A percentile compares a stretch with the other conserved stretches of the same genome.
These are phyloP conservation scores for Cepaea nemoralis DNA, from an alignment of 1,140 invertebrate species.

Conservation along the genomic window DNA sequence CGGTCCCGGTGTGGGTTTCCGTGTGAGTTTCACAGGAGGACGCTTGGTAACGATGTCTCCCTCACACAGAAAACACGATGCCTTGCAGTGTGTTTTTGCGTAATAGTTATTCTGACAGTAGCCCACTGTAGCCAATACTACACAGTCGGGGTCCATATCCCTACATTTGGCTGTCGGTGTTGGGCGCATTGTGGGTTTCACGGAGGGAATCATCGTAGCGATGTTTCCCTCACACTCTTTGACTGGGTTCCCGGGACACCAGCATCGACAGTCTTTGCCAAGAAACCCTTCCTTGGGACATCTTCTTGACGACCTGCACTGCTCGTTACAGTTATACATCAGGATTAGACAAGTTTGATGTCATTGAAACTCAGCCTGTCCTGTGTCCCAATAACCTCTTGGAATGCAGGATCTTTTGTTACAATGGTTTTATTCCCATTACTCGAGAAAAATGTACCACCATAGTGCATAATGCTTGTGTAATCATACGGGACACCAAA, in stretches of 20 bases:
- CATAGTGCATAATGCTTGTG: conserved; percentile 93
- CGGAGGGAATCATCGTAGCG: not conserved
- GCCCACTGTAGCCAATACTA: too few species aligned
- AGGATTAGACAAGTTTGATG: conserved; percentile 57
- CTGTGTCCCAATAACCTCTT: conserved; percentile 53
- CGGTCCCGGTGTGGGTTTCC: too few species aligned
- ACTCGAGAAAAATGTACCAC: conserved; percentile 39
- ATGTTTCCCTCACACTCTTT: not conserved
- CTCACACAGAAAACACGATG: too few species aligned
- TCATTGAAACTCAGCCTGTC: conserved; percentile 56
- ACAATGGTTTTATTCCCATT: conserved; percentile 50
- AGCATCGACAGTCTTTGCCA: conserved; percentile 49
- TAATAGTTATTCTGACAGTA: too few species aligned
- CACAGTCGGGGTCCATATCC: too few species aligned
- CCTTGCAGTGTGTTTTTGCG: too few species aligned
- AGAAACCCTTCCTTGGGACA: conserved; percentile 50
- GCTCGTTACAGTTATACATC: conserved; percentile 53
- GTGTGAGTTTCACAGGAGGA: too few species aligned
- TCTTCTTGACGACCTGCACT: not conserved
- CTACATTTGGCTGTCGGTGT: too few species aligned
- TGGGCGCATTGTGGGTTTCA: not conserved
- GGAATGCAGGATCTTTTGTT: conserved; percentile 48
- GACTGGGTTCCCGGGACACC: conserved; percentile 43
- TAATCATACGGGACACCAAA: conserved; percentile 94
- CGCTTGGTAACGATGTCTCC: too few species aligned